Evolutionary conservation across 2,113 vertebrate genomes (phyloP), one percentile per base, ranked within the genome.

Genomic region (Electrona antarctica): DNA sequence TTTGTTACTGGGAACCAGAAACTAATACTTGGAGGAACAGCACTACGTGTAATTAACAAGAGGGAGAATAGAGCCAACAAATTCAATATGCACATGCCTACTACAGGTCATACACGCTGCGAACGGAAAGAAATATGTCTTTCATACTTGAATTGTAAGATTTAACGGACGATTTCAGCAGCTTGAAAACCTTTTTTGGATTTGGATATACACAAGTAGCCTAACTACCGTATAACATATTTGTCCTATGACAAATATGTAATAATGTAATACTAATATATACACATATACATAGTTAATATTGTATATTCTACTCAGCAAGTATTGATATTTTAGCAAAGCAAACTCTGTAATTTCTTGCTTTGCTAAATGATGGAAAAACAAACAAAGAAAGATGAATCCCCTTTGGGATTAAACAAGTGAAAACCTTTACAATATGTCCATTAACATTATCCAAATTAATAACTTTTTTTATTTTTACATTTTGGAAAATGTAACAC

Each of bases 11-110:
- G 65, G 67, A 85, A 76, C 61, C 78, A 86, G 68, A 82, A 71
- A 71, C 70, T 83, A 71, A 79, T 73, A 81, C 79, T 85, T 78
- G 76, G 81, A 79, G 76, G 81, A 79, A 55, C 60, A 64, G 56
- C 67, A 66, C 73, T 79, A 82, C 52, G 80, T 88, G 73, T 86
- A 85, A 90, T 85, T 90, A 91, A 73, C 48, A 41, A 73, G 57
- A 60, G 47, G 28, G 52, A 10, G 28, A 8, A 64, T 59, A 57
- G 41, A 74, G 59, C 28, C 52, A 41, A 66, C 7, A 33, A 54
- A 48, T 33, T 12, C 13, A 69, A 7, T 52, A 2, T 29, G 3
- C 15, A 29, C 15, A 55, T 9, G 33, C 21, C 11, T 10, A 7
- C 11, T 54, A 10, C 49, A 10, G 8, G 1, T 1, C n/a, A 62